phyloP scores from a whole-genome alignment of 2,797 vertebrate species.

The Hydrocynus forskahlii region DNA sequence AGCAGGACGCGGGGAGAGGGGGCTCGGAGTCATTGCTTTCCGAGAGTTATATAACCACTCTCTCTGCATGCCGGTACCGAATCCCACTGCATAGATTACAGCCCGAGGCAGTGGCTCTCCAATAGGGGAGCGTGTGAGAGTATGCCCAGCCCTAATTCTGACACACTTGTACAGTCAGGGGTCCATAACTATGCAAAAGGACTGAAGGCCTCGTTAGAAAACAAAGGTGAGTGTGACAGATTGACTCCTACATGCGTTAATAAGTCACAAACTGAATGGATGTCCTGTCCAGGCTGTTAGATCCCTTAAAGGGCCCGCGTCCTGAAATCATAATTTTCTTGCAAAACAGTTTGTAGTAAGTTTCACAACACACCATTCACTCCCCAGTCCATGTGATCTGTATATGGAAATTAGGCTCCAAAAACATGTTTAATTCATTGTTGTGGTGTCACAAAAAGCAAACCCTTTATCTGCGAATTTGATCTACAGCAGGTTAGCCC shows the following conservation, averaged over 20 bases:
- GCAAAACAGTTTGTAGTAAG: too few relatives aligned
- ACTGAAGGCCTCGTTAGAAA: slow-evolving; percentile 30
- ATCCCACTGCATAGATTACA: slow-evolving; percentile 65
- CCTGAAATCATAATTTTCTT: too few relatives aligned
- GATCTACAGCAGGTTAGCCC: too few relatives aligned
- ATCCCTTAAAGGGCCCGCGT: neutral
- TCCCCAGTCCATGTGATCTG: too few relatives aligned
- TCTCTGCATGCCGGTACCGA: slow-evolving; percentile 15
- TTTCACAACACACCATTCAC: too few relatives aligned
- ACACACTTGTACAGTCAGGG: slow-evolving; percentile 25
- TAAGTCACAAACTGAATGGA: slow-evolving; percentile 9
- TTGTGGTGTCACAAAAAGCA: too few relatives aligned
- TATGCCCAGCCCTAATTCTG: slow-evolving; percentile 25
- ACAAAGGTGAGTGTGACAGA: slow-evolving; percentile 39
- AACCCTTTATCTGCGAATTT: too few relatives aligned
- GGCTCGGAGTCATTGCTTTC: slow-evolving; percentile 54
- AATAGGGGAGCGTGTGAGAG: slow-evolving; percentile 37
- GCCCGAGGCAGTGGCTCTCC: slow-evolving; percentile 64
- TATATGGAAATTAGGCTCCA: too few relatives aligned
- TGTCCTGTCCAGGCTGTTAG: neutral
- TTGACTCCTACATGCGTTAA: slow-evolving; percentile 30
- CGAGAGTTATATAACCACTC: slow-evolving; percentile 64
- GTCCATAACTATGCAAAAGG: slow-evolving; percentile 11
- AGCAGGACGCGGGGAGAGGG: slow-evolving; percentile 22
- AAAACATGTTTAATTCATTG: too few relatives aligned